Conservation (phyloP, 1,140 invertebrate species). For the Patella vulgata region DNA sequence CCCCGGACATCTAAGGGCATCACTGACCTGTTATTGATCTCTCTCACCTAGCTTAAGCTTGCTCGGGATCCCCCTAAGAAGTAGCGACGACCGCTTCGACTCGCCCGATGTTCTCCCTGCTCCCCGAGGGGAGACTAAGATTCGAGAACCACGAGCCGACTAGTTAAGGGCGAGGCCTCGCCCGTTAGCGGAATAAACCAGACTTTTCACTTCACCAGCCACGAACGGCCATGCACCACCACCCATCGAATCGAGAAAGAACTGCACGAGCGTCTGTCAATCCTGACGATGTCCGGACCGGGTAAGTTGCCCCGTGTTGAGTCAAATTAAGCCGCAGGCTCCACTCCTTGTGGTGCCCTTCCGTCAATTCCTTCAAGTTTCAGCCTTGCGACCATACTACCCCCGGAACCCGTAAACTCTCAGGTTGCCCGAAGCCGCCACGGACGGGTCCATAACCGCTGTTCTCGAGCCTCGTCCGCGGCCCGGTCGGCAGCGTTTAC, state of each 20-base stretch:
- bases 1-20: constrained; percentile 85
- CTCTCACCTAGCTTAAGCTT: constrained; percentile 76
- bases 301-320: constrained; percentile 86
- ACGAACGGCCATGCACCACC: constrained; percentile 92
- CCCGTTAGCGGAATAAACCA: constrained; percentile 90
- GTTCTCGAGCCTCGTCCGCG: constrained; percentile 67
- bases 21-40: constrained; percentile 87
- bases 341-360: constrained; percentile 83
- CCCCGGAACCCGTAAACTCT: constrained; percentile 79
- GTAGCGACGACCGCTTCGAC: too few relatives aligned
- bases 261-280: constrained; percentile 5
- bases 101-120: too few relatives aligned
- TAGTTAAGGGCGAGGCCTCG: too few relatives aligned
- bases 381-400: constrained; percentile 91
- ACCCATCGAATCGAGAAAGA: constrained; percentile 84
- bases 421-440: constrained; percentile 60
- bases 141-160: too few relatives aligned
- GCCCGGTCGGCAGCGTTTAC: constrained; percentile 83
- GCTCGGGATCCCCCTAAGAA: constrained; percentile 77
- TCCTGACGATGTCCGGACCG: constrained; percentile 81
- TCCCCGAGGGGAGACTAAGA: too few relatives aligned
- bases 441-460: constrained; percentile 6
- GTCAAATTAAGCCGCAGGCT: constrained; percentile 91
- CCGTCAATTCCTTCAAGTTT: constrained; percentile 74
- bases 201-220: constrained; percentile 90